A percentile compares a stretch with the other conserved stretches of the same genome.
Evolutionary conservation across 2,113 vertebrate genomes (phyloP).

Genomic region (Dinomys branickii): DNA sequence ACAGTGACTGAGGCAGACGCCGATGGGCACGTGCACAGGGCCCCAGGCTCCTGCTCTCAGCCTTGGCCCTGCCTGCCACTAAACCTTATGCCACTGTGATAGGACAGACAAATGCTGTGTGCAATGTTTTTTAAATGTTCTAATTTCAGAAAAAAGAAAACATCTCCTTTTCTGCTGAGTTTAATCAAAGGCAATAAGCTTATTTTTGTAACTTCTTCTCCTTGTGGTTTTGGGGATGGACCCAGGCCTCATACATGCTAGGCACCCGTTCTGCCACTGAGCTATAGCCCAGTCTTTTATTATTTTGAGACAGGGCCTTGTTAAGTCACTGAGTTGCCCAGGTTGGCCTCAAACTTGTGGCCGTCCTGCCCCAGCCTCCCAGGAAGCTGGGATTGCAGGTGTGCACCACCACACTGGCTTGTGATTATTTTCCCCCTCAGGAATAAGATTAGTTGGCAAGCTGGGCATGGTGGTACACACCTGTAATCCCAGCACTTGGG

Average conservation of each 20-base stretch:
- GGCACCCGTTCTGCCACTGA: background rate
- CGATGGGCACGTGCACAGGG: background rate
- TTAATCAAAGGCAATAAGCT: background rate
- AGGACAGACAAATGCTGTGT: background rate
- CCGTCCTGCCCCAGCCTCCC: background rate
- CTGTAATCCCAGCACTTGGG: no score
- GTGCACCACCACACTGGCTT: background rate
- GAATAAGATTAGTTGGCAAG: background rate
- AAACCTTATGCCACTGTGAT: background rate
- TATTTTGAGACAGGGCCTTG: background rate
- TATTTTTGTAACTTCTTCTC: background rate
- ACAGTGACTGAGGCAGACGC: background rate
- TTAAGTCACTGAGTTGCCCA: background rate
- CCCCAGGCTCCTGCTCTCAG: background rate
- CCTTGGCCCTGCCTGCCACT: background rate
- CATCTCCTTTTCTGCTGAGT: background rate
- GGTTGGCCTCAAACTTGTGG: background rate
- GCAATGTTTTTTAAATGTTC: background rate
- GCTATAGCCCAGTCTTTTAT: background rate
- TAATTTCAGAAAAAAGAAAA: background rate
- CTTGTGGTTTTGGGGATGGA: background rate
- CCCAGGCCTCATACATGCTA: background rate
- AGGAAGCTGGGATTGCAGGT: background rate
- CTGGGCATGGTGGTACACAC: no score
- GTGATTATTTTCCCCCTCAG: no score